Evolutionary conservation across 2,113 vertebrate species (phyloP).

Genomic region (Thermophis baileyi): DNA sequence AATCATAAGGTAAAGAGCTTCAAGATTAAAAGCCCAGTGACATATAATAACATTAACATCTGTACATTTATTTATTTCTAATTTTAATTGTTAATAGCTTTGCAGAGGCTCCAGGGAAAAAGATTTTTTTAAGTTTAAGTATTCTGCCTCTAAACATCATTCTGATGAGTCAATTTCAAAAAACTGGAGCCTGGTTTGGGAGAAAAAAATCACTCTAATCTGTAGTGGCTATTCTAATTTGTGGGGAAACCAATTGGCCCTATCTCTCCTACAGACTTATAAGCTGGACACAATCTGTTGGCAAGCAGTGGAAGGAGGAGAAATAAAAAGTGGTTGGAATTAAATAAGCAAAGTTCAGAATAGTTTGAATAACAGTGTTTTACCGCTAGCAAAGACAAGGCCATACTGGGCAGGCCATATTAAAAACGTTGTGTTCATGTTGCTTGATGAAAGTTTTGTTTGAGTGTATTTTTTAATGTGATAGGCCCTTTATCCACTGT

Average conservation of each 20-base stretch:
- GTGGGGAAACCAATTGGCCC: background rate
- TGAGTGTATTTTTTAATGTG: background rate
- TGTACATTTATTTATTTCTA: background rate
- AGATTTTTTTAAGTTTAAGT: background rate
- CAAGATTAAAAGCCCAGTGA: background rate
- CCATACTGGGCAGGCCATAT: background rate
- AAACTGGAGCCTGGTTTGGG: background rate
- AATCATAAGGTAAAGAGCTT: background rate
- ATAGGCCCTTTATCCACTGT: background rate
- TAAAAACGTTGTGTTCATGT: conserved; percentile 10
- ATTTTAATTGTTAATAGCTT: background rate
- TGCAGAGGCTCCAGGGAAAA: background rate
- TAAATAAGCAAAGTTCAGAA: background rate
- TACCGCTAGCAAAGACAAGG: conserved; percentile 15
- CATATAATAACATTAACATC: background rate
- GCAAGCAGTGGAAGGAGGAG: background rate
- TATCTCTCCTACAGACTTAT: background rate
- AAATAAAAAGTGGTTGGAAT: background rate
- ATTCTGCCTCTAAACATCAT: background rate
- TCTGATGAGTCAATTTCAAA: background rate
- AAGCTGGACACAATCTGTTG: background rate
- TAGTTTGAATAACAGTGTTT: conserved; percentile 10
- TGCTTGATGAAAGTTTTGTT: background rate
- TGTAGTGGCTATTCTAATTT: background rate
- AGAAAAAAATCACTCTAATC: background rate